Percentiles rank a stretch among this genome's conserved stretches.
These are phyloP conservation scores for Eulemur albifrons DNA, from an alignment of 2,797 vertebrate species.

Conservation along the genomic window DNA sequence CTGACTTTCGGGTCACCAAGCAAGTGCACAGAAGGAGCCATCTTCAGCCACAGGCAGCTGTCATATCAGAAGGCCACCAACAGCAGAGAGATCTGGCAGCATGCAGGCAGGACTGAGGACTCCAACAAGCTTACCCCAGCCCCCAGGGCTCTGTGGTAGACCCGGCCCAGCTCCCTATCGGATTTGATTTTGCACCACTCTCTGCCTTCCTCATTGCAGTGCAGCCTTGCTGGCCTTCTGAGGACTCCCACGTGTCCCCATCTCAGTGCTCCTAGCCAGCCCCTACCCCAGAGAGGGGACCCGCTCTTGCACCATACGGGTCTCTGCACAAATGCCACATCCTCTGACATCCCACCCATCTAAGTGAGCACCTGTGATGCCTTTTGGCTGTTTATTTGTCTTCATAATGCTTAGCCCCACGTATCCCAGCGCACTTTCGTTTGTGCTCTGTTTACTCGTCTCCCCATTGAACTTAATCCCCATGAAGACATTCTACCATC, in stretches of 20 bases:
- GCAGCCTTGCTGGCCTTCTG: background rate
- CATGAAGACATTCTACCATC: background rate
- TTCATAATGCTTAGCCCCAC: background rate
- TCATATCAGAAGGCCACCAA: background rate
- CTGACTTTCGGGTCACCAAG: background rate
- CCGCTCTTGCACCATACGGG: fast-evolving
- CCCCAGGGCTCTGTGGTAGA: background rate
- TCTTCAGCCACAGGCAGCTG: background rate
- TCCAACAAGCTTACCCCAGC: background rate
- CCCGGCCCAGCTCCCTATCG: background rate
- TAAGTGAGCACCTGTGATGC: background rate
- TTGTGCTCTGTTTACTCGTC: background rate
- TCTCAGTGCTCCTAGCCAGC: background rate
- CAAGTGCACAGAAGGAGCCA: background rate
- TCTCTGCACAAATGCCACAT: background rate
- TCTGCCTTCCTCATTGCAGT: background rate
- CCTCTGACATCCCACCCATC: too few species aligned
- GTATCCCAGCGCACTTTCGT: fast-evolving
- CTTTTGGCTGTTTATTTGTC: background rate
- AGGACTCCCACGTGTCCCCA: background rate
- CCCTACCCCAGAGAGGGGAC: background rate
- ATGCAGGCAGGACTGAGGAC: background rate
- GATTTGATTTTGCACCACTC: background rate
- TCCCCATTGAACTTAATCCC: background rate
- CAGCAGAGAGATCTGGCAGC: background rate